These are phyloP conservation scores for Ectropis grisescens DNA, from an alignment of 1,140 invertebrate genomes.

Conservation along the genomic window DNA sequence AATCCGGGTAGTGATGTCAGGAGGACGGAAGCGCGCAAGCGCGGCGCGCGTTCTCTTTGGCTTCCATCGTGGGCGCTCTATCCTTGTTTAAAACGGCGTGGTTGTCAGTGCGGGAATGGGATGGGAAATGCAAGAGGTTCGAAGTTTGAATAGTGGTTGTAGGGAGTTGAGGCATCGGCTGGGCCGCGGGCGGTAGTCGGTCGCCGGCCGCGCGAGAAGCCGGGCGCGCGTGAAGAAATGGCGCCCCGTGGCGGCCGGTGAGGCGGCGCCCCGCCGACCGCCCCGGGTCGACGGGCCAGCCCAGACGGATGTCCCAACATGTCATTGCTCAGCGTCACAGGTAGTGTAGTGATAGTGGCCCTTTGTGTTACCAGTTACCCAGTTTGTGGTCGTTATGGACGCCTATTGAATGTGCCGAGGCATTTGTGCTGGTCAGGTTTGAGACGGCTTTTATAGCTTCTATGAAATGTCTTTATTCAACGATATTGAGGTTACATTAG, in stretches of 20 bases:
- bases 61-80: no score
- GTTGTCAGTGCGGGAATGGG: no score
- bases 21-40: conserved; percentile 40
- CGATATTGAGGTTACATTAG: no score
- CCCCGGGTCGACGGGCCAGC: conserved; percentile 58
- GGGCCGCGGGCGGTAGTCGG: conserved; percentile 57
- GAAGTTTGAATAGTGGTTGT: no score
- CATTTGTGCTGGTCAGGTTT: conserved; percentile 6
- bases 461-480: no score
- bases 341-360: conserved; percentile 27
- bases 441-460: no score
- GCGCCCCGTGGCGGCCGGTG: conserved; percentile 60
- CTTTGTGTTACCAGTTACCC: conserved; percentile 29
- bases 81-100: no score
- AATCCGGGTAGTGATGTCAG: conserved; percentile 64
- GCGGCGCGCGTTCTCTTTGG: conserved; percentile 8
- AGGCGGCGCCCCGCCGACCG: conserved; percentile 58
- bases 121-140: no score
- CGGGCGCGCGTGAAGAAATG: conserved; percentile 57
- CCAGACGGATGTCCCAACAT: conserved; percentile 54
- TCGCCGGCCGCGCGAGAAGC: conserved; percentile 54
- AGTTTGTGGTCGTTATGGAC: conserved; percentile 35
- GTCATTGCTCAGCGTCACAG: conserved; percentile 71
- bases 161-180: not conserved
- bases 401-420: conserved; percentile 18